A percentile compares a stretch with the other conserved stretches of the same genome.
These are phyloP conservation scores for Hassar affinis DNA, from an alignment of 2,113 vertebrate species.

Conservation along the genomic window DNA sequence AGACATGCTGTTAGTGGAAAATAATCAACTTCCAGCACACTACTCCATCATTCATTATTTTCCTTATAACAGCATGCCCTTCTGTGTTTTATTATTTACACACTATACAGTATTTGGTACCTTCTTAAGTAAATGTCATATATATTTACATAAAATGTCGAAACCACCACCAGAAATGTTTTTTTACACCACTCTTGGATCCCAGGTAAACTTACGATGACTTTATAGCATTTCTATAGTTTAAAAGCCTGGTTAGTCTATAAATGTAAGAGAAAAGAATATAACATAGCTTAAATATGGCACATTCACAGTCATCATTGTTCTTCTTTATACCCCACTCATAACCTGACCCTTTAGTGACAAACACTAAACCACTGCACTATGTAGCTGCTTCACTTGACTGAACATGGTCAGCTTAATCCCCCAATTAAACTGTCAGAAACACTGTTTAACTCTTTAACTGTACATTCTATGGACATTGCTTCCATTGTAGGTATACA, in stretches of 20 bases:
- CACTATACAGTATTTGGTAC: too few relatives aligned
- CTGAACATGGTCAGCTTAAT: constrained; percentile 9
- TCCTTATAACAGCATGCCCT: too few relatives aligned
- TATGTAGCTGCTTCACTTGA: constrained; percentile 25
- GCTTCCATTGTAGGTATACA: background rate
- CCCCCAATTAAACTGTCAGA: constrained; percentile 31
- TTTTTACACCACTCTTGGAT: too few relatives aligned
- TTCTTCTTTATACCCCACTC: background rate
- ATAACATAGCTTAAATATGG: background rate
- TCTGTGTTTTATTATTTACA: too few relatives aligned
- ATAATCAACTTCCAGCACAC: too few relatives aligned
- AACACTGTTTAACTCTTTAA: background rate
- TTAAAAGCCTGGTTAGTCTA: background rate
- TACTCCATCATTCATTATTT: too few relatives aligned
- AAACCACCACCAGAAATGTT: background rate
- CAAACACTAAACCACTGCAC: constrained; percentile 4
- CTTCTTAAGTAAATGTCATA: background rate
- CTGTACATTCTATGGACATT: background rate
- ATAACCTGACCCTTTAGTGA: constrained; percentile 7
- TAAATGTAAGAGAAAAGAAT: background rate
- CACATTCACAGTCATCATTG: background rate
- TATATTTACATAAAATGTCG: background rate
- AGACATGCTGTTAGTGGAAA: background rate
- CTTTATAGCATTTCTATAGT: background rate
- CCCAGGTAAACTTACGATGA: background rate